phyloP scores from a whole-genome alignment of 2,797 vertebrate genomes.

The Rhinella marina region DNA sequence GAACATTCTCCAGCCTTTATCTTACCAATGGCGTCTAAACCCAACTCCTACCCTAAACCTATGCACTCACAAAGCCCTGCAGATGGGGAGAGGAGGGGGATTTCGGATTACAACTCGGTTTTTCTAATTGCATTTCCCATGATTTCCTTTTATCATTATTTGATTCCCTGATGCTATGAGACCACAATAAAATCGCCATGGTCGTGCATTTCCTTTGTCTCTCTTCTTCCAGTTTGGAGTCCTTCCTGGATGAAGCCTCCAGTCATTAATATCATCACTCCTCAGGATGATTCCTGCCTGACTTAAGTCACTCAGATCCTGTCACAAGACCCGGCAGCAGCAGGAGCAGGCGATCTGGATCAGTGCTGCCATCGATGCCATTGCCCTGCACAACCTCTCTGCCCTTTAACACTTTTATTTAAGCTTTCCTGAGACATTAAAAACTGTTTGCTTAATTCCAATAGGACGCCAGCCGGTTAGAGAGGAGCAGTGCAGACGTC shows the following conservation, averaged over 20 bases:
- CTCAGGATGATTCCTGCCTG: background rate
- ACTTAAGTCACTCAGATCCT: constrained; percentile 3
- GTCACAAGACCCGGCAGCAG: constrained; percentile 1
- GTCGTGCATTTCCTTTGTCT: constrained; percentile 17
- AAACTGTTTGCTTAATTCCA: constrained; percentile 55
- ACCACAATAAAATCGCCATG: constrained; percentile 35
- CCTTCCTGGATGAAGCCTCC: constrained; percentile 6
- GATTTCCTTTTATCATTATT: constrained; percentile 23
- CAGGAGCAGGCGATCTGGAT: background rate
- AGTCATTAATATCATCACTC: background rate
- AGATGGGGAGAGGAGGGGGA: constrained; percentile 6
- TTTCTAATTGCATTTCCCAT: constrained; percentile 45
- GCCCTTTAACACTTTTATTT: constrained; percentile 32
- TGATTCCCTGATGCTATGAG: constrained; percentile 23
- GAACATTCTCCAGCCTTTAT: constrained; percentile 50
- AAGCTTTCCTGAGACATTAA: constrained; percentile 21
- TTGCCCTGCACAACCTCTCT: constrained; percentile 1
- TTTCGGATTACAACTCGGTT: constrained; percentile 30
- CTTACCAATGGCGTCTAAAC: constrained; percentile 47
- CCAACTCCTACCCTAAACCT: constrained; percentile 37
- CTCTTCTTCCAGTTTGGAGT: constrained; percentile 11
- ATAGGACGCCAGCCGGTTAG: constrained; percentile 55
- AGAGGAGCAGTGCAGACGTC: constrained; percentile 26
- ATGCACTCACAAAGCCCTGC: background rate
- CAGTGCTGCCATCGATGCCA: background rate